Conservation (phyloP, 2,888 invertebrate species). For the Antheraea yamamai region DNA sequence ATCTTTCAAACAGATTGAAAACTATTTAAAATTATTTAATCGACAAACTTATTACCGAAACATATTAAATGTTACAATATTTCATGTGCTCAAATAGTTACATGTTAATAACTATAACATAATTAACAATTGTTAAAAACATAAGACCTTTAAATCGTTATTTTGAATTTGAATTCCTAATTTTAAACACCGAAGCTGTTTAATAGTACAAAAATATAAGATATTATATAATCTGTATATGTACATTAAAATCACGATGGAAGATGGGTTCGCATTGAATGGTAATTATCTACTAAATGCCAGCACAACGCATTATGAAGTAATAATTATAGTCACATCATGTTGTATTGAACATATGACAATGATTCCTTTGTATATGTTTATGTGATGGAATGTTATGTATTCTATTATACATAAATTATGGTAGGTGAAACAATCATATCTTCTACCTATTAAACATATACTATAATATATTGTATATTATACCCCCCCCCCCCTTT, state of each 20-base stretch:
- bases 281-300: conserved; percentile 5
- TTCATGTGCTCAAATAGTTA: no score
- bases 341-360: conserved; percentile 8
- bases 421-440: conserved; percentile 16
- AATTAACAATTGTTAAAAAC: no score
- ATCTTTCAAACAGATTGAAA: no score
- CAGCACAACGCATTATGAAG: neutral
- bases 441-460: neutral
- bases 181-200: no score
- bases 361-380: conserved; percentile 5
- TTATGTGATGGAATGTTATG: conserved; percentile 11
- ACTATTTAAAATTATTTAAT: no score
- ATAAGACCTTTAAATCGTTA: no score
- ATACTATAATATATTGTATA: no score
- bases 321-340: conserved; percentile 2
- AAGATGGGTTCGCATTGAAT: neutral
- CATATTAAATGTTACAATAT: neutral
- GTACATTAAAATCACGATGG: neutral
- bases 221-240: neutral
- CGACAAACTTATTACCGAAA: no score
- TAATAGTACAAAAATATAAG: neutral
- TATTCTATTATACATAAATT: conserved; percentile 15
- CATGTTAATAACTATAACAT: no score
- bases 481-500: no score
- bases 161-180: no score